Evolutionary conservation across 1,140 invertebrate species (phyloP).

Genomic region (Bombus pyrosoma): DNA sequence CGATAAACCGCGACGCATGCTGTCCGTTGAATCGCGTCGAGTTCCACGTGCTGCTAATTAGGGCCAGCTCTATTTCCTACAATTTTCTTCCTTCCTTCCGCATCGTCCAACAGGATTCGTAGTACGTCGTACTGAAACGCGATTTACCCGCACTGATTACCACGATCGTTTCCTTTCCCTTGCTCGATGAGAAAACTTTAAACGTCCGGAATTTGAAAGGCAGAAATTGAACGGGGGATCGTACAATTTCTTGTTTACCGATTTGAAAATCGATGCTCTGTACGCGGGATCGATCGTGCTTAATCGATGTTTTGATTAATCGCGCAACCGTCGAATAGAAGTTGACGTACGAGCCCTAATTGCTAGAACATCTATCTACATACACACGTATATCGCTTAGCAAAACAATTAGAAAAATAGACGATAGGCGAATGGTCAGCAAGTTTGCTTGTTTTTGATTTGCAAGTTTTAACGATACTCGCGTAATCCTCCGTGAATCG

Average conservation of each 20-base stretch:
- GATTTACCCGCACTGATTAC: background rate
- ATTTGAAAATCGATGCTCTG: background rate
- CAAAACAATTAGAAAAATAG: too few relatives aligned
- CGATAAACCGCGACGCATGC: too few relatives aligned
- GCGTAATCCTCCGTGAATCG: too few relatives aligned
- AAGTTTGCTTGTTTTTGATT: too few relatives aligned
- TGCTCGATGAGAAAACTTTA: background rate
- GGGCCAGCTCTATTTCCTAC: background rate
- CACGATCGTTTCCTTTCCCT: background rate
- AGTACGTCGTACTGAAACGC: background rate
- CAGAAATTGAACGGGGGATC: background rate
- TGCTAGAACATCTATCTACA: too few relatives aligned
- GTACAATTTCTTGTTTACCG: background rate
- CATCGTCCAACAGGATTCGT: background rate
- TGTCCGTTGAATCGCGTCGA: background rate
- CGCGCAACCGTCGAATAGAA: too few relatives aligned
- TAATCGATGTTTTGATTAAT: background rate
- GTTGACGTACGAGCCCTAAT: too few relatives aligned
- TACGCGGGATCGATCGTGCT: background rate
- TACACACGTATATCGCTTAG: too few relatives aligned
- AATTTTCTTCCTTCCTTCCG: constrained; percentile 3
- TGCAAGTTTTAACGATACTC: too few relatives aligned
- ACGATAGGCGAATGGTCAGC: too few relatives aligned
- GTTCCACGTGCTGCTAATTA: background rate
- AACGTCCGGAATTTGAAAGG: background rate